Evolutionary conservation across 2,797 vertebrate genomes (phyloP), one percentile per base, ranked within the genome.

Genomic region (Hydrocynus forskahlii): DNA sequence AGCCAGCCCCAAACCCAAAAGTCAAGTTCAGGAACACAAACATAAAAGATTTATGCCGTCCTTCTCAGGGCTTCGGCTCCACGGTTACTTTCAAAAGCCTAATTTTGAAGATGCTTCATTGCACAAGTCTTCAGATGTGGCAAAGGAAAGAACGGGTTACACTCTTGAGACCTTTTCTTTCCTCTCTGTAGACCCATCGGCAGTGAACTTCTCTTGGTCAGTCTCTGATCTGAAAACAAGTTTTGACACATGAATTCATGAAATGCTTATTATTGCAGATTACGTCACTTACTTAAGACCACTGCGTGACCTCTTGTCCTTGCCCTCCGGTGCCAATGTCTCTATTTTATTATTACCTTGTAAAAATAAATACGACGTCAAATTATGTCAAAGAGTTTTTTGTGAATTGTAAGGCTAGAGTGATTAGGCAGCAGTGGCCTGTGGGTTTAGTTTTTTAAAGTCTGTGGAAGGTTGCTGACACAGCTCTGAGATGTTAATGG

Each of bases 121-220:
- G 62, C 50, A 72, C 67, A 64, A 75, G 69, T 57, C 87, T 80
- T 85, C 80, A 78, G 81, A 74, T 52, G 9, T 29, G 79, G 55
- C 9, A 64, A 59, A 55, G 50, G 48, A 62, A 48, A 48, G 13
- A 50, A 62, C 8, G 50, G 83, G 71, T 92, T 91, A 97, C 64
- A 95, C 92, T 63, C 91, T 93, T 9, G 94, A 93, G 77, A 85
- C 86, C 0, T 92, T 91, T 4, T 94, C 93, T 2, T 96, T 93
- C 88, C 85, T 90, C 70, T 89, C 89, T 1, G 60, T 90, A 1
- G 82, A 84, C 85, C 89, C 92, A 69, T 90, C 89, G 57, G 86
- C 88, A 87, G 90, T 94, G 68, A 85, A 91, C 83, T 90, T 92
- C 87, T 92, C 87, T 57, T 77, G 85, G 29, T 75, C 86, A 66